phyloP scores from a whole-genome alignment of 2,888 invertebrate species.

The Brenthis ino region DNA sequence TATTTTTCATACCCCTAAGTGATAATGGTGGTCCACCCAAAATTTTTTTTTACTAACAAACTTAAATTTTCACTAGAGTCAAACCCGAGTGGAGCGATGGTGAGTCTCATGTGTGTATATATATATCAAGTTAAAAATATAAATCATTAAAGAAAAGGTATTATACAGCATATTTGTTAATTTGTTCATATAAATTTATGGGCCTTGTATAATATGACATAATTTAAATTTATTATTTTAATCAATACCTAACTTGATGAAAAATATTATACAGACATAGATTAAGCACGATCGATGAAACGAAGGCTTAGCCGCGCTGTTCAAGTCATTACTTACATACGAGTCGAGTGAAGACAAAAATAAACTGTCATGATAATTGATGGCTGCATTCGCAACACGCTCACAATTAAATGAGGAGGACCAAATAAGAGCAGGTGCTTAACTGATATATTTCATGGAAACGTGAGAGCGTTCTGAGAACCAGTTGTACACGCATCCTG shows the following conservation, averaged over 20 bases:
- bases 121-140: no score
- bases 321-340: conserved; percentile 48
- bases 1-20: no score
- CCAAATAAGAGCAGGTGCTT: conserved; percentile 69
- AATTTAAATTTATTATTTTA: no score
- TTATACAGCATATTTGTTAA: no score
- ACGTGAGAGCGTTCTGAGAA: conserved; percentile 64
- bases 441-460: conserved; percentile 62
- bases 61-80: no score
- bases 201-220: no score
- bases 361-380: conserved; percentile 63
- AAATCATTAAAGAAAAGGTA: no score
- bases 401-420: conserved; percentile 60
- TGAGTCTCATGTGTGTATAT: no score
- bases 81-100: no score
- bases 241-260: background rate
- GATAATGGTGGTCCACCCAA: no score
- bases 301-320: conserved; percentile 36
- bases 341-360: conserved; percentile 48
- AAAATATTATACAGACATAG: conserved; percentile 24
- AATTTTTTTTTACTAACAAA: no score
- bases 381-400: conserved; percentile 58
- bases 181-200: no score
- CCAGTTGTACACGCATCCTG: conserved; percentile 50
- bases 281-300: conserved; percentile 28